Percentiles rank a stretch among this genome's conserved stretches.
These are phyloP conservation scores for Caenorhabditis doughertyi DNA, from an alignment of 2,888 invertebrate genomes.

Conservation along the genomic window DNA sequence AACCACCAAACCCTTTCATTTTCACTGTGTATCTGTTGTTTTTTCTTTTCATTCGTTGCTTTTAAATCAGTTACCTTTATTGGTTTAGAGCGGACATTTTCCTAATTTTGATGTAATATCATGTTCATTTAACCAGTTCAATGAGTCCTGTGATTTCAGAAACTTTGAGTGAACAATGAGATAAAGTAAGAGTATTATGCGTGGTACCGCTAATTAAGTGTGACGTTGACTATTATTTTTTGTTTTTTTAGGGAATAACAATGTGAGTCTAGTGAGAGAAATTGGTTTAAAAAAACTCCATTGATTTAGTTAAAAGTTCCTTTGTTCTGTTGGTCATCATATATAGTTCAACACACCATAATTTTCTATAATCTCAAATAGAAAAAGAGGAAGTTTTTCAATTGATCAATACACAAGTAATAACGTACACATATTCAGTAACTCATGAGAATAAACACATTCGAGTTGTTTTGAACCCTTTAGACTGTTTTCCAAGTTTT, in stretches of 20 bases:
- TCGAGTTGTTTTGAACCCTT: too few species aligned
- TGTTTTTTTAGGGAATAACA: background rate
- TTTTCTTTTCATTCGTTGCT: slow-evolving; percentile 7
- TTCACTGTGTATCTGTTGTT: slow-evolving; percentile 20
- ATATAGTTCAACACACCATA: too few species aligned
- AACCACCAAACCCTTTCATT: slow-evolving; percentile 34
- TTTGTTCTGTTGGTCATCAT: too few species aligned
- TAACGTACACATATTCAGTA: too few species aligned
- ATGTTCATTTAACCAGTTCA: background rate
- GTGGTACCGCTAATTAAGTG: background rate
- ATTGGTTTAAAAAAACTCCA: background rate
- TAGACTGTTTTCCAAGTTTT: too few species aligned
- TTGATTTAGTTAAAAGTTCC: too few species aligned
- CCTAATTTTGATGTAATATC: background rate
- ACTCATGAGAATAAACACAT: too few species aligned
- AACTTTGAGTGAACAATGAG: background rate
- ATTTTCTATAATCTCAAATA: too few species aligned
- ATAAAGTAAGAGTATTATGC: background rate
- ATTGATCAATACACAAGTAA: too few species aligned
- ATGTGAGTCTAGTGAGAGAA: background rate
- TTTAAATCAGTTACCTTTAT: slow-evolving; percentile 3
- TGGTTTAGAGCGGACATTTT: background rate
- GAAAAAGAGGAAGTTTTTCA: too few species aligned
- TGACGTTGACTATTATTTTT: background rate
- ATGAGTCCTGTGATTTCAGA: background rate